Evolutionary conservation across 2,888 invertebrate genomes (phyloP), one percentile per base, ranked within the genome.

Genomic region (Brassicogethes aeneus): DNA sequence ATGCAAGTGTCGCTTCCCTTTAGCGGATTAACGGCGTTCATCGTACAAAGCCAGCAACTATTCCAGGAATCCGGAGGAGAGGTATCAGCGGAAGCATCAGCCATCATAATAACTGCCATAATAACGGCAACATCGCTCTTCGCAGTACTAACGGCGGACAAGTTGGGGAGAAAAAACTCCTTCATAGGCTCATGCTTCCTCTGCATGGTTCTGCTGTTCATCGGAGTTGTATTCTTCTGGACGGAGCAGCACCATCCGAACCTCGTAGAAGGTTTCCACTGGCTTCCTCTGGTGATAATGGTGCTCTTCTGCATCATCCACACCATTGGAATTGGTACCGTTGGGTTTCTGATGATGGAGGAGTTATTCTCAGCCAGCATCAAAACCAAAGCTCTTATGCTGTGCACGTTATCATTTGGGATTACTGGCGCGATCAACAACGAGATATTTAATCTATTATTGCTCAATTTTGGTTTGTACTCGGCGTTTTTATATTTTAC

Each of bases 311-410:
- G 56, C 15, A 39, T 59, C 30, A 42, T 52, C 5, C 60, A 55
- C 40, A 52, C 52, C 7, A 40, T 53, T 2, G 61, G 61, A 1
- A 37, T 61, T 30, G 56, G 57, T 1, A 45, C 51, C 3, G 48
- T 52, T 3, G 51, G 54, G 2, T 56, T 45, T 31, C 39, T 64
- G 35, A 42, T 62, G 30, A 42, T 54, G 10, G 51, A 58, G 12
- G 64, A 64, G 53, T 40, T 64, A 33, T 63, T 57, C 44, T 59
- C 63, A 0, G 50, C 60, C 2, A 61, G 57, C 33, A 48, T 64
- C 12, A 62, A 62, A 49, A 49, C 46, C 1, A 59, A 57, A 43
- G 60, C 58, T 1, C 42, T 59, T 15, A 53, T 52, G 36, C 36
- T 58, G 10, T 46, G 53, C 33, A 54, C 53, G 36, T 42, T 59